Percentiles rank a stretch among this genome's conserved stretches.
Evolutionary conservation across 2,888 invertebrate species (phyloP).

Genomic region (Dascillus cervinus): DNA sequence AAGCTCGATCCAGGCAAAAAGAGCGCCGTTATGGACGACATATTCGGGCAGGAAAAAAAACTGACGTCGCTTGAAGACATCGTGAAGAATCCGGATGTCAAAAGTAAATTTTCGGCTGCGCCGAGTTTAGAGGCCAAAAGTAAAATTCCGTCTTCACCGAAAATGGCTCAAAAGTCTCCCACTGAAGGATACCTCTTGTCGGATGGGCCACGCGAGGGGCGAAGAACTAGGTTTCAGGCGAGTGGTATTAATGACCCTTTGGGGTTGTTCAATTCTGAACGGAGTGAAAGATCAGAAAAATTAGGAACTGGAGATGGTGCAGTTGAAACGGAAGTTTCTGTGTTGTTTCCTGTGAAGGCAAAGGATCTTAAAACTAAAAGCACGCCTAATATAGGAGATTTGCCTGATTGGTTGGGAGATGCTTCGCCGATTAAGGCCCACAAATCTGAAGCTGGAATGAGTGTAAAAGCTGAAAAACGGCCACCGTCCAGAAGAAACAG

Average conservation of each 20-base stretch:
- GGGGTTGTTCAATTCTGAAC: constrained; percentile 42
- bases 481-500: neutral
- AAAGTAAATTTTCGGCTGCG: no score
- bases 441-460: constrained; percentile 16
- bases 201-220: constrained; percentile 25
- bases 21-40: constrained; percentile 32
- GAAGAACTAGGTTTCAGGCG: constrained; percentile 26
- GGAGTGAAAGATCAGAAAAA: constrained; percentile 19
- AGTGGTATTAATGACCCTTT: constrained; percentile 49
- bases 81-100: constrained; percentile 18
- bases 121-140: neutral
- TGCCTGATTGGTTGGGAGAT: constrained; percentile 35
- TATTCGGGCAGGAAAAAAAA: constrained; percentile 29
- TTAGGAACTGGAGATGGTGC: constrained; percentile 7
- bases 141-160: neutral
- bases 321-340: constrained; percentile 25
- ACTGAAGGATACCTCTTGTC: constrained; percentile 2
- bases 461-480: constrained; percentile 1
- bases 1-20: constrained; percentile 23
- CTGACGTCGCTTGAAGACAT: constrained; percentile 32
- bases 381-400: constrained; percentile 15
- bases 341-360: constrained; percentile 28
- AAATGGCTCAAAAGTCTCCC: constrained; percentile 6
- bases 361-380: constrained; percentile 19
- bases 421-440: constrained; percentile 15